Evolutionary conservation across 2,797 vertebrate genomes (phyloP), one percentile per base, ranked within the genome.

Genomic region (Allobates femoralis): DNA sequence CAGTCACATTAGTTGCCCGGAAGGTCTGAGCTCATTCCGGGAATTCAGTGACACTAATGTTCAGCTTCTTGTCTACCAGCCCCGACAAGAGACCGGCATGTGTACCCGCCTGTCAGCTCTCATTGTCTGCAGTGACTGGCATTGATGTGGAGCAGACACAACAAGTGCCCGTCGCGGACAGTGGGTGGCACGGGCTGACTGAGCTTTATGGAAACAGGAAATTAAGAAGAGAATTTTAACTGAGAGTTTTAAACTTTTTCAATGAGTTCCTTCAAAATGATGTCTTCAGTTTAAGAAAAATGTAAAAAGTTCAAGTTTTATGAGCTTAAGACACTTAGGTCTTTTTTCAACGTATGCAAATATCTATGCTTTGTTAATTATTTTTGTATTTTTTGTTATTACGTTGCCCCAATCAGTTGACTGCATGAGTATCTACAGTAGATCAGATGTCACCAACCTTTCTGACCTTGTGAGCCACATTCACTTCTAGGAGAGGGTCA

Each of bases 91-190:
- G 73, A 41, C 32, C 53, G 11, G 12, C 6, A 21, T 26, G 34
- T 37, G 26, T 76, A 55, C 73, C 66, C 7, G 66, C 73, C 56
- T 64, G 83, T 64, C 83, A 8, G 11, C 53, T 84, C 50, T 60
- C 51, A 79, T 79, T 79, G 76, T 32, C 60, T 79, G 76, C 58
- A 62, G 14, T 26, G 50, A 71, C 46, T 41, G 51, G 56, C 66
- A 80, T 74, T 74, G 66, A 73, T 58, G 51, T 46, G 30, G 34
- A 76, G 81, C 53, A 26, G 62, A 56, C 50, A 55, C 50, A 41
- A 69, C 62, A 69, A 37, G 62, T 41, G 32, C 46, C 77, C 28
- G n/a, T 15, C 37, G 56, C 34, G 26, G 34, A 79, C 62, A 56
- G 56, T n/a, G 77, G 14, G 11, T 60, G 77, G 19, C 77, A 62